Evolutionary conservation across 2,888 invertebrate species (phyloP).

Genomic region (Cantharis rufa): DNA sequence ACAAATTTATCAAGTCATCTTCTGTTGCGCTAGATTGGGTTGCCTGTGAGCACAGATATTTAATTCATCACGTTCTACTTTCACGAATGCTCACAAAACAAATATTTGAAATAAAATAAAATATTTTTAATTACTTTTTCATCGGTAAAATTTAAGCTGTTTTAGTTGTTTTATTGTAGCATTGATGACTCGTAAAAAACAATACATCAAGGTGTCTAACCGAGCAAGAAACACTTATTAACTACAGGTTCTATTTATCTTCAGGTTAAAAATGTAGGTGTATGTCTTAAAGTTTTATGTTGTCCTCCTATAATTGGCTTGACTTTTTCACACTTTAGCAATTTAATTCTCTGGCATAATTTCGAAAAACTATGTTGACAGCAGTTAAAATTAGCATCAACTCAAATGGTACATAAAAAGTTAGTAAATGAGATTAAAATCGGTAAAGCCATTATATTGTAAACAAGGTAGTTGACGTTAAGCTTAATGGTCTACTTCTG

Average conservation of each 20-base stretch:
- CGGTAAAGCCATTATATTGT: neutral
- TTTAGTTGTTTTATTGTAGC: neutral
- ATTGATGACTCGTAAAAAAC: neutral
- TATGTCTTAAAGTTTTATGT: neutral
- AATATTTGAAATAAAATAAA: neutral
- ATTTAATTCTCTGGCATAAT: neutral
- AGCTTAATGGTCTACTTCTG: neutral
- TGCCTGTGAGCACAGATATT: neutral
- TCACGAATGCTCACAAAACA: neutral
- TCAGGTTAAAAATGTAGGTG: neutral
- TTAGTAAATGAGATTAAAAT: neutral
- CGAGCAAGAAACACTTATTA: neutral
- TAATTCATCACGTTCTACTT: conserved; percentile 1
- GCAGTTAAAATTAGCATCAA: neutral
- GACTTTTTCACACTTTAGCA: neutral
- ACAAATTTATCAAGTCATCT: conserved; percentile 1
- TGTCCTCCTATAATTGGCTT: neutral
- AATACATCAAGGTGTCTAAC: neutral
- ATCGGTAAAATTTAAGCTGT: neutral
- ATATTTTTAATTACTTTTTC: neutral
- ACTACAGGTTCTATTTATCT: neutral
- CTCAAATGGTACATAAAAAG: neutral
- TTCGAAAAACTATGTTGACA: neutral
- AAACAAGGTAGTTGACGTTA: neutral
- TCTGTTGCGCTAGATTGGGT: neutral